Evolutionary conservation across 2,797 vertebrate species (phyloP).

Genomic region (Phoeniculus purpureus): DNA sequence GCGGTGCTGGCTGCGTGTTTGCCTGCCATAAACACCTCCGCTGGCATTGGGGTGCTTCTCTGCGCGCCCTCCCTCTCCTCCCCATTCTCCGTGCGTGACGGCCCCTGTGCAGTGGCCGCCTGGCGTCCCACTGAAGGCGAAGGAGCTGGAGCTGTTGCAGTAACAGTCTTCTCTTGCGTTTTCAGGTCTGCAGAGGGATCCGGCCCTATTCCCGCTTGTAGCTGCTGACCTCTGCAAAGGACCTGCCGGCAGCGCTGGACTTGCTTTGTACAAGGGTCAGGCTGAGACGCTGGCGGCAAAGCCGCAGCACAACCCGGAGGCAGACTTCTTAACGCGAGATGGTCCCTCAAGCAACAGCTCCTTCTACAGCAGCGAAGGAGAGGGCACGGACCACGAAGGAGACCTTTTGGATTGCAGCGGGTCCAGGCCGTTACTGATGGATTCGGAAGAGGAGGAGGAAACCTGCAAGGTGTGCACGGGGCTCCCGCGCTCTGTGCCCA

Average conservation of each 20-base stretch:
- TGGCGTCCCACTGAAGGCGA: accelerated
- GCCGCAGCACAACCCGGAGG: constrained; percentile 56
- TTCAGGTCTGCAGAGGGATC: constrained; percentile 75
- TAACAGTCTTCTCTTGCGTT: constrained; percentile 63
- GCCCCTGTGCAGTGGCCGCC: not conserved
- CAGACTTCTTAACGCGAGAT: constrained; percentile 64
- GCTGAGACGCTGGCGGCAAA: constrained; percentile 32
- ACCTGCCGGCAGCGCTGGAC: constrained; percentile 6
- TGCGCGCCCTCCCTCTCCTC: constrained; percentile 30
- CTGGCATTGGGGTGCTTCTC: constrained; percentile 46
- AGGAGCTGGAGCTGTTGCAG: not conserved
- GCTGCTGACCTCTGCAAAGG: constrained; percentile 66
- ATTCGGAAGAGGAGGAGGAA: constrained; percentile 91
- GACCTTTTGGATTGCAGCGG: constrained; percentile 88
- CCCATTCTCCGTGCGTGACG: constrained; percentile 70
- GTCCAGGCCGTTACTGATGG: constrained; percentile 90
- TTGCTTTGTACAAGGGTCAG: constrained; percentile 49
- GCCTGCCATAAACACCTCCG: constrained; percentile 32
- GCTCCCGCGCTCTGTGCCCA: not conserved
- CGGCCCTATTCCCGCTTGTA: constrained; percentile 53
- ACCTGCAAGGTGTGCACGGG: not conserved
- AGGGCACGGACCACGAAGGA: constrained; percentile 78
- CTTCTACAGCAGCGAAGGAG: constrained; percentile 91
- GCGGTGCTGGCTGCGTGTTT: constrained; percentile 34
- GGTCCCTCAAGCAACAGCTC: constrained; percentile 83